Evolutionary conservation across 2,888 invertebrate species (phyloP), one percentile per base, ranked within the genome.

Genomic region (Caradrina clavipalpis): DNA sequence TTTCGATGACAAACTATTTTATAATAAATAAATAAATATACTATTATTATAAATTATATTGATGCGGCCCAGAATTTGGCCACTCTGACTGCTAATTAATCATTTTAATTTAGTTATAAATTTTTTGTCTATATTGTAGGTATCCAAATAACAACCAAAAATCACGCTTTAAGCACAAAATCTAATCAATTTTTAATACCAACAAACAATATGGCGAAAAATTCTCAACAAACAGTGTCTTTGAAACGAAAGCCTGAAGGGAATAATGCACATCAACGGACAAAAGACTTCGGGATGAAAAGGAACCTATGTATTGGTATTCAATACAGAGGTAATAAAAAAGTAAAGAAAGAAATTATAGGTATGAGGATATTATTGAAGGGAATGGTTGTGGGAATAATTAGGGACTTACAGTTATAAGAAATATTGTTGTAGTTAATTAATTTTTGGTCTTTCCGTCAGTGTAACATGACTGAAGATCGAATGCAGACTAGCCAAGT

Each of bases 251-350:
- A 22, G 60, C 51, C 65, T 57, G 45, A 56, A 72, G 72, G 64
- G 69, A 80, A 83, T 76, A 80, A 76, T 80, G 67, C 84, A 75
- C 60, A 66, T 64, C 51, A 22, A 10, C 64, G 70, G 68, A 83
- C 82, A 85, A 85, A 81, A 75, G 80, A 57, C 42, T 63, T n/a
- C 61, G 71, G 73, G 83, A 88, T 88, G 87, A 86, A 90, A 88
- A 88, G 71, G 65, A 89, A 89, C 81, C 80, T 81, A 84, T 77
- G 81, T 89, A 91, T 90, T 89, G 87, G 87, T 89, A 90, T 90
- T 91, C 86, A 85, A 84, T 80, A 86, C 86, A 81, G 79, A 76
- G 81, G 84, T 81, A 87, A 88, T 86, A 90, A 89, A 86, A 89
- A 90, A 88, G 87, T 86, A 88, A 87, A 83, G 54, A n/a, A n/a